A percentile compares a stretch with the other conserved stretches of the same genome.
These are phyloP conservation scores for Pyrocoelia pectoralis DNA, from an alignment of 2,888 invertebrate species.

Conservation along the genomic window DNA sequence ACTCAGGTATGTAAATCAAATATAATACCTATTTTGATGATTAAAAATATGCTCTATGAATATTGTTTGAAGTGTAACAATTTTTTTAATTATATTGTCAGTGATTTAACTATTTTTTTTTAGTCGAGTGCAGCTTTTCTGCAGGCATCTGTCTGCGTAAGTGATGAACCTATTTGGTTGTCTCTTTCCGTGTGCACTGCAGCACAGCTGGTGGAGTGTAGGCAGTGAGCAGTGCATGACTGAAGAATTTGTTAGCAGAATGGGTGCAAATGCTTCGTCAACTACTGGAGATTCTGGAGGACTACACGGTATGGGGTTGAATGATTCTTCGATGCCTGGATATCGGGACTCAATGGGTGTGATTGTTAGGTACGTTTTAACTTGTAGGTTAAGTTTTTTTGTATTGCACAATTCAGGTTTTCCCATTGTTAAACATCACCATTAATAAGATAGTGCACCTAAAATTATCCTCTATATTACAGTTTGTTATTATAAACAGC, in stretches of 20 bases:
- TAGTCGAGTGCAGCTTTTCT: conserved; percentile 22
- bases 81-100: background rate
- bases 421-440: too few species aligned
- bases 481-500: too few species aligned
- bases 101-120: background rate
- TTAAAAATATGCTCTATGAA: conserved; percentile 7
- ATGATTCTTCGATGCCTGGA: conserved; percentile 50
- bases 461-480: too few species aligned
- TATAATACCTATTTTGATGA: background rate
- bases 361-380: conserved; percentile 48
- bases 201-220: conserved; percentile 63
- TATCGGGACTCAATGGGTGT: conserved; percentile 56
- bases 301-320: conserved; percentile 44
- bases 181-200: conserved; percentile 67
- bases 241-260: conserved; percentile 58
- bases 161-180: conserved; percentile 68
- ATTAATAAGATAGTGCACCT: too few species aligned
- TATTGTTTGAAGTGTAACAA: background rate
- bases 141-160: conserved; percentile 64
- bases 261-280: conserved; percentile 59
- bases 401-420: too few species aligned
- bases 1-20: conserved; percentile 53
- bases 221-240: conserved; percentile 57
- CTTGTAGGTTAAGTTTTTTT: background rate
- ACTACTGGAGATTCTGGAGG: conserved; percentile 51